These are phyloP conservation scores for Leptonema lineaticorne DNA, from an alignment of 1,140 invertebrate species.

Conservation along the genomic window DNA sequence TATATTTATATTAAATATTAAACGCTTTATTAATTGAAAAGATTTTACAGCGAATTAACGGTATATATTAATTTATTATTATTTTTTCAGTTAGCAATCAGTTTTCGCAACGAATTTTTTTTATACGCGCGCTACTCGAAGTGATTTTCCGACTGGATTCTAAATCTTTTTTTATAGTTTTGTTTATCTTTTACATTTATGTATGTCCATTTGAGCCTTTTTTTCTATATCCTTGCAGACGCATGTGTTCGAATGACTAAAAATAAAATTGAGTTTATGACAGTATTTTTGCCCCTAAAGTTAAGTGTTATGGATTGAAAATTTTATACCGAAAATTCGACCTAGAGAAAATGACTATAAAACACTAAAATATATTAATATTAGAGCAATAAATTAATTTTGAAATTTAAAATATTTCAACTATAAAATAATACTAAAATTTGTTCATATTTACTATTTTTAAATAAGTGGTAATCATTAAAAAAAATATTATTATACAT, in stretches of 20 bases:
- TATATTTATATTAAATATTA: not conserved
- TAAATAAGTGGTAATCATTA: no score
- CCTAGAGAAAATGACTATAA: no score
- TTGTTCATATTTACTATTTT: no score
- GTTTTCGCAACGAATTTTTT: not conserved
- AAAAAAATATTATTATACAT: no score
- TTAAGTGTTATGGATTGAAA: not conserved
- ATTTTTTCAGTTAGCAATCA: not conserved
- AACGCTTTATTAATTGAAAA: no score
- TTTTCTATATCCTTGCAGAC: no score
- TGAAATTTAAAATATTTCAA: no score
- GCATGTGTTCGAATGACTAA: not conserved
- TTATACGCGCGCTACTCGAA: not conserved
- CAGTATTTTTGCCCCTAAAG: not conserved
- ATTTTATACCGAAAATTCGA: no score
- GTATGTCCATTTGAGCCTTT: not conserved
- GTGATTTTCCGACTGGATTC: no score
- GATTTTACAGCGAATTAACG: not conserved
- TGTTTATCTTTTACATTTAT: slow-evolving; percentile 13
- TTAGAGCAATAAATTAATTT: no score
- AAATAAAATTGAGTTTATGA: slow-evolving; percentile 7
- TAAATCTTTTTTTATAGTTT: slow-evolving; percentile 18
- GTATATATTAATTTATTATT: not conserved
- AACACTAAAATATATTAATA: no score
- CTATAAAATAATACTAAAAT: no score